Evolutionary conservation across 1,140 invertebrate genomes (phyloP).

Genomic region (Drosophila virilis): DNA sequence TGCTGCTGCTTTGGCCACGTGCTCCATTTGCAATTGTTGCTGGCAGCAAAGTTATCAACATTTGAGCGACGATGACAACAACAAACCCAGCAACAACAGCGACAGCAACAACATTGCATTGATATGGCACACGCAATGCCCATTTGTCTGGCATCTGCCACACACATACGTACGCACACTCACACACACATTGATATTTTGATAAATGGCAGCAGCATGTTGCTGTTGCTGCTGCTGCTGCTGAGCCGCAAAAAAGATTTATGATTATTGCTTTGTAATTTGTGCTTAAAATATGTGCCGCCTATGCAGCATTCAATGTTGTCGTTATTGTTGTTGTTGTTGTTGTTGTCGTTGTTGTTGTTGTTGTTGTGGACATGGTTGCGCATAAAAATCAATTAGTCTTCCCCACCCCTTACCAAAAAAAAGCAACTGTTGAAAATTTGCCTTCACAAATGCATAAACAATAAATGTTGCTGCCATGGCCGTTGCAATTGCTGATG

Average conservation of each 20-base stretch:
- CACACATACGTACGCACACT: constrained; percentile 32
- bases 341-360: constrained; percentile 32
- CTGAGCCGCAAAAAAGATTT: constrained; percentile 80
- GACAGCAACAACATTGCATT: constrained; percentile 49
- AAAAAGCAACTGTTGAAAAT: constrained; percentile 9
- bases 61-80: constrained; percentile 62
- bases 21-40: constrained; percentile 67
- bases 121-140: constrained; percentile 78
- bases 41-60: constrained; percentile 49
- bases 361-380: constrained; percentile 34
- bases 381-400: constrained; percentile 80
- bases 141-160: constrained; percentile 70
- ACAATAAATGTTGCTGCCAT: constrained; percentile 65
- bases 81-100: constrained; percentile 35
- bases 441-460: constrained; percentile 48
- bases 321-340: constrained; percentile 28
- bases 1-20: constrained; percentile 59
- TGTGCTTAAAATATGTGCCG: constrained; percentile 82
- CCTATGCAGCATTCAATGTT: constrained; percentile 42
- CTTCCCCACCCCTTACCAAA: constrained; percentile 1
- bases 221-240: constrained; percentile 48
- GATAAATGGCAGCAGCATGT: constrained; percentile 74
- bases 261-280: constrained; percentile 83
- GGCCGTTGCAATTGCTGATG: constrained; percentile 45
- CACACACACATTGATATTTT: constrained; percentile 49